Evolutionary conservation across 2,797 vertebrate species (phyloP), one percentile per base, ranked within the genome.

Genomic region (Champsocephalus gunnari): DNA sequence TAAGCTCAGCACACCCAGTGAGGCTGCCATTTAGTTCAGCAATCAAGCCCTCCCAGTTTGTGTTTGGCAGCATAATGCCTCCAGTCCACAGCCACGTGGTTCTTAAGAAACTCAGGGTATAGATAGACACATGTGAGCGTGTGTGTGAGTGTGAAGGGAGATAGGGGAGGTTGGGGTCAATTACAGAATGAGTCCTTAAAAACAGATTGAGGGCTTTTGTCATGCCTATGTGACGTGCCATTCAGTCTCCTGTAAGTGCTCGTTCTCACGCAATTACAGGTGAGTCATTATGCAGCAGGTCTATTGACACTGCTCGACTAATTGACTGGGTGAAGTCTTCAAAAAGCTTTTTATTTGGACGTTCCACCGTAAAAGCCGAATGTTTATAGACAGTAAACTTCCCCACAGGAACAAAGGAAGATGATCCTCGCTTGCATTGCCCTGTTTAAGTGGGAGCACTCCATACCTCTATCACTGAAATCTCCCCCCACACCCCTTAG

Each of bases 281-380:
- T 92, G 89, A 92, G 89, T 93, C 92, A 93, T 92, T 92, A 92
- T 87, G 84, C 82, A 74, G 83, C 64, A 44, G 86, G 73, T 87
- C 88, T 91, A 87, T 93, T 94, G 92, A 93, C 93, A 90, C 88
- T 80, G 79, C 73, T 66, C 62, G 19, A 81, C 92, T 93, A 94
- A 94, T 92, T 94, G 89, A 92, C 86, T 63, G 75, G 82, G 76
- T 65, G 87, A 91, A 85, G 85, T 92, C 91, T 94, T 92, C 92
- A 93, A 90, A 94, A 93, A 91, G 89, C 84, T 92, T 93, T 93
- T 94, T 93, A 93, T 92, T 92, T 88, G 83, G 88, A 93, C 67
- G 73, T 86, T 89, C 87, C 75, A 54, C 84, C 80, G 62, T 93
- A 93, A 94, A 94, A 92, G 84, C 71, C 14, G 9, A 87, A 82